Percentiles rank a stretch among this genome's conserved stretches.
Evolutionary conservation across 2,113 vertebrate species (phyloP).

Genomic region (Nothocercus julius): DNA sequence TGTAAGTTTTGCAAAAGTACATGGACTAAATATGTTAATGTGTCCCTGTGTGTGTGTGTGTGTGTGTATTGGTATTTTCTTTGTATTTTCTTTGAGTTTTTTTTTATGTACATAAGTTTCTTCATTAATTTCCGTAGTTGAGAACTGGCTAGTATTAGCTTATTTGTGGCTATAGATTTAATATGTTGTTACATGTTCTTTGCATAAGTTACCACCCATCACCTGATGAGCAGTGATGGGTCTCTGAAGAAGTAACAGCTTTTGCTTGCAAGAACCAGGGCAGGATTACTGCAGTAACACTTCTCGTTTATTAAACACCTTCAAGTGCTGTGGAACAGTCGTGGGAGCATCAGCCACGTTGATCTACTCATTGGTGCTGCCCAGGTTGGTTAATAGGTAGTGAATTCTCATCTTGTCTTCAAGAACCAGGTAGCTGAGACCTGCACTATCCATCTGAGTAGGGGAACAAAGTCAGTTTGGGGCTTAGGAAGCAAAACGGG

Average conservation of each 20-base stretch:
- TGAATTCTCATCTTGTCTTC: not conserved
- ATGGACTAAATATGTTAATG: not conserved
- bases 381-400: not conserved
- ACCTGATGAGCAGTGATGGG: not conserved
- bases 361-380: not conserved
- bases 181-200: not conserved
- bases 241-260: not conserved
- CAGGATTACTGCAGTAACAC: not conserved
- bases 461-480: not conserved
- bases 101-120: not conserved
- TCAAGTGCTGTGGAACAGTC: not conserved
- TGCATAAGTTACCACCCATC: not conserved
- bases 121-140: rapidly evolving
- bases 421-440: not conserved
- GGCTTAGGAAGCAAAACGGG: not conserved
- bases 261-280: not conserved
- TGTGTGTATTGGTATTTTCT: too few relatives aligned
- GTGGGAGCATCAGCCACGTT: conserved; percentile 29
- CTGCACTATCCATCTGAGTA: not conserved
- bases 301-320: not conserved
- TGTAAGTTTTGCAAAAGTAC: not conserved
- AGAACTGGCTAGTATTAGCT: not conserved
- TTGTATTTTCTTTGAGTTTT: not conserved
- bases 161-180: not conserved
- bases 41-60: not conserved